Base-by-base conservation (phyloP, 1,140 invertebrate species). In the Achatina immaculata region DNA sequence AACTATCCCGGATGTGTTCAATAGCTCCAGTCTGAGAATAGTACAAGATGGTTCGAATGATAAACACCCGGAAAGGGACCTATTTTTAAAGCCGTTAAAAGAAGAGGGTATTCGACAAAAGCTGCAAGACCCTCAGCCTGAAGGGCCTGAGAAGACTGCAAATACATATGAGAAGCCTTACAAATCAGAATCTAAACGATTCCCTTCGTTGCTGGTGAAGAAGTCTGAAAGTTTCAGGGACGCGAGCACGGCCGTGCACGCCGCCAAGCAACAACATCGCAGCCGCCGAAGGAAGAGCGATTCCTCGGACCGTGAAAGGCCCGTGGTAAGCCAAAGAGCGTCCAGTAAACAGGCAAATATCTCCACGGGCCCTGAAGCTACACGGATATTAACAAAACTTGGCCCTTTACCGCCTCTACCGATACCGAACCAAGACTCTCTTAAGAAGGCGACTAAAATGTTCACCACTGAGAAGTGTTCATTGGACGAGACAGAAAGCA, bases 201-300 rank as follows among this genome's bases (percentile, higher is more conserved):
- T 16, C 43, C 71, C 36, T 4, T 24, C 36, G 14, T n/a, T 73
- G 19, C 48, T 73, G 36, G 69, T 42, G 0, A 73, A 73, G 28
- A 73, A 73, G 71, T 73, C 71, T 4, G 71, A 73, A 34, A 73
- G 71, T 48, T 73, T 73, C 43, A 43, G 71, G n/a, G 16, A 31
- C 16, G 43, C 71, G 7, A 28, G 11, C 21, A 48, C 71, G 3
- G 71, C 48, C 28, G 28, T 51, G 28, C 4, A 43, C 3, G 43
- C 43, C 11, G 71, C 43, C 21, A 43, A 48, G 4, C 42, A 73
- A 7, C n/a, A 43, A 2, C n/a, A 34, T 11, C 9, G 19, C 1
- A 51, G n/a, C 36, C 28, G 1, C 71, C 31, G 71, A 48, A 43
- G 71, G 34, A 40, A 48, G 21, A 73, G 71, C 45, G 71, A 73